A percentile compares a stretch with the other conserved stretches of the same genome.
These are phyloP conservation scores for Mionectes olivaceus DNA, from an alignment of 2,797 vertebrate genomes.

Conservation along the genomic window DNA sequence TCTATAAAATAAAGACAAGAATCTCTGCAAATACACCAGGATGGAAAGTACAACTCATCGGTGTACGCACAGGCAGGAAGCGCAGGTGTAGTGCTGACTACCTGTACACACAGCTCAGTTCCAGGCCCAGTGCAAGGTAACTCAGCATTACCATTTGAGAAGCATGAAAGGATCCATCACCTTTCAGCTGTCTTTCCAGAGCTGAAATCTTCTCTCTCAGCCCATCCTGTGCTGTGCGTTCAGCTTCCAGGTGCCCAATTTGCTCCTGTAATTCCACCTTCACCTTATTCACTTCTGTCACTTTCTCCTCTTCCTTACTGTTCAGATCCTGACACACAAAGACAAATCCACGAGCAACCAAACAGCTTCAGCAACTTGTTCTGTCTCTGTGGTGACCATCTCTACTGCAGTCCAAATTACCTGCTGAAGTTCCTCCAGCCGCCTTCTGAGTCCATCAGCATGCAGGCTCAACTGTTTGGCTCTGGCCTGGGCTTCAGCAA, in stretches of 20 bases:
- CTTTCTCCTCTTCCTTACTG: constrained; percentile 90
- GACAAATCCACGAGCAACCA: background rate
- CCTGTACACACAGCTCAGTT: background rate
- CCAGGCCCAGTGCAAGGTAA: background rate
- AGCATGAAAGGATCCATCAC: constrained; percentile 65
- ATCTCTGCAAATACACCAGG: background rate
- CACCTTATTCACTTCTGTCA: constrained; percentile 86
- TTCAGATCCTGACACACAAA: constrained; percentile 83
- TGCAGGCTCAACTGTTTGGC: constrained; percentile 83
- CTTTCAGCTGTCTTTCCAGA: constrained; percentile 92
- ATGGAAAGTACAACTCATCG: background rate
- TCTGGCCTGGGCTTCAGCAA: constrained; percentile 85
- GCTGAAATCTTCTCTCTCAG: constrained; percentile 88
- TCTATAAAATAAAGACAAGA: background rate
- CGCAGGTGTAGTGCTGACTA: background rate
- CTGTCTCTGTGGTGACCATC: background rate
- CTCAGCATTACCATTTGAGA: background rate
- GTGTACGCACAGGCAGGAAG: background rate
- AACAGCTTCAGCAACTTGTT: background rate
- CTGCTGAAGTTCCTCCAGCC: constrained; percentile 90
- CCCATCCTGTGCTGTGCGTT: constrained; percentile 84
- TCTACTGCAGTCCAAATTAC: constrained; percentile 66
- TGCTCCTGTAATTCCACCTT: constrained; percentile 92
- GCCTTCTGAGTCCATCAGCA: constrained; percentile 82
- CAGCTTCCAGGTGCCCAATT: constrained; percentile 88